Conservation (phyloP, 2,797 vertebrate species). For the Takifugu rubripes region DNA sequence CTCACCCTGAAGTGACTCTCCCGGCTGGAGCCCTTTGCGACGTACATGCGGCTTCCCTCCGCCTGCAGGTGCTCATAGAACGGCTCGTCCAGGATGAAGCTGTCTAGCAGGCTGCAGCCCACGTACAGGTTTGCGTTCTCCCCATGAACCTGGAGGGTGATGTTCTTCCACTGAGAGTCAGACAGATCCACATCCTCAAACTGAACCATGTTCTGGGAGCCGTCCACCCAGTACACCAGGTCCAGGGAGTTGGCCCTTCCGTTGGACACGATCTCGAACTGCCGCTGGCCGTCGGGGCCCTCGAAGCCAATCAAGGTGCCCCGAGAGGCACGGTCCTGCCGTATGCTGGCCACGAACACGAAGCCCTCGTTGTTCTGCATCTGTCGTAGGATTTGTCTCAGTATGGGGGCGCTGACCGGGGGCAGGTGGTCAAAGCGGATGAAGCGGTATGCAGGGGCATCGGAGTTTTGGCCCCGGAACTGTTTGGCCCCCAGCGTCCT, state of each 20-base stretch:
- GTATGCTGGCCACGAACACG: constrained; percentile 86
- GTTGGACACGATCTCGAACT: constrained; percentile 94
- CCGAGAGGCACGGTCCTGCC: constrained; percentile 87
- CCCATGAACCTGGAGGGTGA: constrained; percentile 88
- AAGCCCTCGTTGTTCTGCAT: constrained; percentile 90
- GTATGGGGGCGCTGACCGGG: constrained; percentile 76
- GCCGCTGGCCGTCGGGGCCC: constrained; percentile 79
- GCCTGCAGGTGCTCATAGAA: constrained; percentile 89
- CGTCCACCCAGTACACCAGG: constrained; percentile 89
- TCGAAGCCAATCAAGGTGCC: constrained; percentile 91
- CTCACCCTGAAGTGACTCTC: constrained; percentile 96
- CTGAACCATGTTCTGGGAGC: constrained; percentile 84
- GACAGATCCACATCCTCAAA: constrained; percentile 96
- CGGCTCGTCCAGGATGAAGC: constrained; percentile 90
- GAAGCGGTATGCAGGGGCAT: constrained; percentile 87
- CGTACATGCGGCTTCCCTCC: constrained; percentile 86
- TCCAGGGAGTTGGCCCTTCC: constrained; percentile 93
- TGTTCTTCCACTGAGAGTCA: constrained; percentile 95
- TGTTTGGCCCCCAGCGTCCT: constrained; percentile 91
- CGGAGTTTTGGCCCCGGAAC: constrained; percentile 85
- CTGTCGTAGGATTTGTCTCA: constrained; percentile 80
- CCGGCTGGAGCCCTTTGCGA: constrained; percentile 85
- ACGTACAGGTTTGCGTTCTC: constrained; percentile 91
- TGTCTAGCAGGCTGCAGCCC: constrained; percentile 93
- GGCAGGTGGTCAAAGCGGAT: constrained; percentile 95